A percentile compares a stretch with the other conserved stretches of the same genome.
Conservation (phyloP, 2,113 vertebrate genomes). For the Morone saxatilis region DNA sequence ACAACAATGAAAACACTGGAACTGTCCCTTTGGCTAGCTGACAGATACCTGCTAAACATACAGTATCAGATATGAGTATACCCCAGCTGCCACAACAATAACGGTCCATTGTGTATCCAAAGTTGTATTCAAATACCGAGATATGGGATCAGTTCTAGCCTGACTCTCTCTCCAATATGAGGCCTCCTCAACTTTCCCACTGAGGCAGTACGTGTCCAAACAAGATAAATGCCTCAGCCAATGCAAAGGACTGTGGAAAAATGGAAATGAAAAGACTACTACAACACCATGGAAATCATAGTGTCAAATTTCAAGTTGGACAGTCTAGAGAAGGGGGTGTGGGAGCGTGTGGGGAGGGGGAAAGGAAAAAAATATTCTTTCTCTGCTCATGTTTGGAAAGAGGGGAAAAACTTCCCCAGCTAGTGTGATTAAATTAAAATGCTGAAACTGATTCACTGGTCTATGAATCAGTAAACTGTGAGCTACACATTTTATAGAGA, state of each 20-base stretch:
- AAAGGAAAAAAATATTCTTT: constrained; percentile 39
- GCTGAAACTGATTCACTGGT: constrained; percentile 6
- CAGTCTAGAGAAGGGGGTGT: constrained; percentile 15
- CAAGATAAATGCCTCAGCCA: constrained; percentile 59
- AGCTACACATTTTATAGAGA: constrained; percentile 6
- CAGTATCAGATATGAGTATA: constrained; percentile 10
- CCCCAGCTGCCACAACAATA: background rate
- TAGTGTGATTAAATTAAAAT: constrained; percentile 34
- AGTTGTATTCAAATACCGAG: constrained; percentile 25
- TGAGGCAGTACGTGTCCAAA: constrained; percentile 63
- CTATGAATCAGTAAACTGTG: constrained; percentile 17
- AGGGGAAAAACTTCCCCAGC: constrained; percentile 19
- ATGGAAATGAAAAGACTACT: constrained; percentile 31
- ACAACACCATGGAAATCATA: constrained; percentile 50
- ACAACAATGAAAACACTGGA: background rate
- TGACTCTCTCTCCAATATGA: constrained; percentile 9
- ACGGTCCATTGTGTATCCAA: constrained; percentile 2
- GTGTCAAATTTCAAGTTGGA: constrained; percentile 65
- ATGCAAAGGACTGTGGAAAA: constrained; percentile 52
- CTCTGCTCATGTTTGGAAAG: constrained; percentile 46
- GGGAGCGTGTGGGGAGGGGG: constrained; percentile 28
- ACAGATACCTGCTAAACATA: constrained; percentile 8
- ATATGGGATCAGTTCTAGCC: constrained; percentile 19
- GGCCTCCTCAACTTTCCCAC: constrained; percentile 36
- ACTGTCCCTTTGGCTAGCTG: constrained; percentile 3